Conservation (phyloP, 2,888 invertebrate genomes). For the Pollenia angustigena region DNA sequence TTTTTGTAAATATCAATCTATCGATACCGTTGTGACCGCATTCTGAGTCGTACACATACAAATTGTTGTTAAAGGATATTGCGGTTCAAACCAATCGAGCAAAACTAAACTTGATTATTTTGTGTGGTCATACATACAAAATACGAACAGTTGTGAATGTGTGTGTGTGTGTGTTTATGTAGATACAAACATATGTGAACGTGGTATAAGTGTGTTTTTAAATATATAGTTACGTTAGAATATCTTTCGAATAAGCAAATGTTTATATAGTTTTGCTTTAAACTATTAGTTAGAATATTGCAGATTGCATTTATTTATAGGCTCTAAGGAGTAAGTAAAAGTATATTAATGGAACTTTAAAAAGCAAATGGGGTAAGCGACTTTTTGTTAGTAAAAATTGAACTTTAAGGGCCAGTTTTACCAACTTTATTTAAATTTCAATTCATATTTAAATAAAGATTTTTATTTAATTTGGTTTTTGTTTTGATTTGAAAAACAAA, state of each 20-base stretch:
- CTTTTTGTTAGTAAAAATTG: too few species aligned
- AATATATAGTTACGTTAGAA: too few species aligned
- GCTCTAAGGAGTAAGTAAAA: neutral
- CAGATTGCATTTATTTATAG: slow-evolving; percentile 43
- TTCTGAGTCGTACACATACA: slow-evolving; percentile 75
- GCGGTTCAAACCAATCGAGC: slow-evolving; percentile 83
- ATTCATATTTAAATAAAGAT: too few species aligned
- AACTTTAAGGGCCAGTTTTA: too few species aligned
- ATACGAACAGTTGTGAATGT: neutral
- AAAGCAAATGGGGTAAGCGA: too few species aligned
- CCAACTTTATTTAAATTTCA: too few species aligned
- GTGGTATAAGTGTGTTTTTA: neutral
- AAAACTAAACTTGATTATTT: slow-evolving; percentile 84
- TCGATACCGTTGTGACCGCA: slow-evolving; percentile 72
- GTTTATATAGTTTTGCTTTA: slow-evolving; percentile 63
- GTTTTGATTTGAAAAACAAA: too few species aligned
- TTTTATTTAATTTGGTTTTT: too few species aligned
- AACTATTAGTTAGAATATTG: slow-evolving; percentile 61
- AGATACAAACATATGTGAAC: neutral
- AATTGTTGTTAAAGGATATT: slow-evolving; percentile 81
- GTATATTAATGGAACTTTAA: too few species aligned
- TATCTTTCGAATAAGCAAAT: slow-evolving; percentile 34
- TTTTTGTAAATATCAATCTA: slow-evolving; percentile 67
- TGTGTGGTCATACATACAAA: slow-evolving; percentile 77
- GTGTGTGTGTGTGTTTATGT: too few species aligned